These are phyloP conservation scores for Pheosia gnoma DNA, from an alignment of 2,888 invertebrate species.

Conservation along the genomic window DNA sequence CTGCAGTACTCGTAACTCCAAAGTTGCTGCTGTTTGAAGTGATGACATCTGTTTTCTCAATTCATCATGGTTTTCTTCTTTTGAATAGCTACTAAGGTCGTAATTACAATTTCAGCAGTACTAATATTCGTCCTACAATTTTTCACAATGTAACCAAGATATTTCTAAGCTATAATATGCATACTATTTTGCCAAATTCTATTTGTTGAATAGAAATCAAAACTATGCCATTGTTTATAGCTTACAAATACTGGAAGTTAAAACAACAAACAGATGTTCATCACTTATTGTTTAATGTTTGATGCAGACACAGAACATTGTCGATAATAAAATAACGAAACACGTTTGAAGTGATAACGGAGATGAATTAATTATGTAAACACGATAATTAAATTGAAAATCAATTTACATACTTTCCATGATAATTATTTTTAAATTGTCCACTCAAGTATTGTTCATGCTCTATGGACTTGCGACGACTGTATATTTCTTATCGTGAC, in stretches of 20 bases:
- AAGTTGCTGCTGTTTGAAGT: slow-evolving; percentile 65
- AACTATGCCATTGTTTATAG: slow-evolving; percentile 5
- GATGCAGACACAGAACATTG: slow-evolving; percentile 6
- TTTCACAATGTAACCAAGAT: neutral
- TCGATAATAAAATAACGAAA: neutral
- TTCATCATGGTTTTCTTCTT: neutral
- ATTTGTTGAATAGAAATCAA: slow-evolving; percentile 3
- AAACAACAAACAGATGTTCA: slow-evolving; percentile 34
- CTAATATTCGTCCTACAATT: neutral
- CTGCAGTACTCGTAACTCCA: slow-evolving; percentile 82
- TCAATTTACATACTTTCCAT: slow-evolving; percentile 8
- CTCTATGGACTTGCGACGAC: slow-evolving; percentile 82
- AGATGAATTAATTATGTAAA: slow-evolving; percentile 10
- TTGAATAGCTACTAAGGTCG: neutral
- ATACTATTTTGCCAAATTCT: slow-evolving; percentile 3
- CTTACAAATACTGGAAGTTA: slow-evolving; percentile 4
- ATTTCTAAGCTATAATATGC: slow-evolving; percentile 12
- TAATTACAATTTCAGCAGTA: no score
- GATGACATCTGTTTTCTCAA: slow-evolving; percentile 54
- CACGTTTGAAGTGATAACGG: slow-evolving; percentile 19
- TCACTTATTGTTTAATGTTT: slow-evolving; percentile 28
- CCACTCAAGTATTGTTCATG: slow-evolving; percentile 27
- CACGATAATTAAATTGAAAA: slow-evolving; percentile 14
- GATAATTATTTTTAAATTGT: neutral
- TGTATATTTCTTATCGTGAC: slow-evolving; percentile 75